Percentiles rank a stretch among this genome's conserved stretches.
These are phyloP conservation scores for Aplidium turbinatum DNA, from an alignment of 23 tunicate species.

Conservation along the genomic window DNA sequence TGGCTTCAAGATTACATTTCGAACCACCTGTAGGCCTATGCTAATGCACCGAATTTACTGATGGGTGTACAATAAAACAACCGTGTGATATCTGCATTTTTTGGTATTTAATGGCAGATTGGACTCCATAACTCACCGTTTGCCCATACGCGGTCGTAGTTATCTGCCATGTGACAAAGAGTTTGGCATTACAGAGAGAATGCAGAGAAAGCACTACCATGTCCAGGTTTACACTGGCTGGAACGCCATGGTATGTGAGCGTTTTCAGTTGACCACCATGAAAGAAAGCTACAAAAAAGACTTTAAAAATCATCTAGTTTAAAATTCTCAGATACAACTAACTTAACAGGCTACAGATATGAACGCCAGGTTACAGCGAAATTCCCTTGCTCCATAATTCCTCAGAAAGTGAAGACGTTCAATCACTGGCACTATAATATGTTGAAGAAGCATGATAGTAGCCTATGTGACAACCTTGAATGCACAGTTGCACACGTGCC, in stretches of 20 bases:
- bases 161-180: constrained; percentile 19
- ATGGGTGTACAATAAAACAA: constrained; percentile 10
- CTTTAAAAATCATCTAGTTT: not conserved
- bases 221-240: not conserved
- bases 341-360: constrained; percentile 11
- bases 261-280: constrained; percentile 16
- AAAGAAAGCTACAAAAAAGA: constrained; percentile 1
- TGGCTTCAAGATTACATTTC: constrained; percentile 8
- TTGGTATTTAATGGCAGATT: not conserved
- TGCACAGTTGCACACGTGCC: not conserved
- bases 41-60: not conserved
- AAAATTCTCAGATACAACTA: not conserved
- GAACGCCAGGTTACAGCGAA: not conserved
- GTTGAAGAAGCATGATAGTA: not conserved
- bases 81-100: not conserved
- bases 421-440: not conserved
- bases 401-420: not conserved
- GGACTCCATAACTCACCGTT: not conserved
- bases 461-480: not conserved
- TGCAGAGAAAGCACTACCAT: not conserved
- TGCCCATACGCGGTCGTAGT: constrained; percentile 5
- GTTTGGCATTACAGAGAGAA: constrained; percentile 3
- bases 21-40: not conserved
- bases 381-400: not conserved
- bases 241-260: not conserved